Evolutionary conservation across 2,113 vertebrate genomes (phyloP).

Genomic region (Phoenicopterus ruber): DNA sequence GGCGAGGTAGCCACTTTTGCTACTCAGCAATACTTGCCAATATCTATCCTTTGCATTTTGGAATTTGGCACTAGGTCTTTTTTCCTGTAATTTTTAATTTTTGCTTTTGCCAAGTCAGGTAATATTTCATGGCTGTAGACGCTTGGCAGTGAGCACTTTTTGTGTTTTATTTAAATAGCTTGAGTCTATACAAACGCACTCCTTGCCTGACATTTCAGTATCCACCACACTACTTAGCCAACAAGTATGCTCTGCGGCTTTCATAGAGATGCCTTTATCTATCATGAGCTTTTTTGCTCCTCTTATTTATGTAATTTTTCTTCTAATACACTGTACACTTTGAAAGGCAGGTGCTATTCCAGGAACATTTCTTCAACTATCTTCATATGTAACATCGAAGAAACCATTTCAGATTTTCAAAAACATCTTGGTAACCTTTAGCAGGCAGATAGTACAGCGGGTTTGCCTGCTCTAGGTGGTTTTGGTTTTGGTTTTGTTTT

Average conservation of each 20-base stretch:
- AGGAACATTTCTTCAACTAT: background rate
- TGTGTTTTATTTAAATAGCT: background rate
- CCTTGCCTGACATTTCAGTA: slow-evolving; percentile 6
- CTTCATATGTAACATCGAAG: background rate
- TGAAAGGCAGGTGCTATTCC: background rate
- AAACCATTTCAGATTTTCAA: background rate
- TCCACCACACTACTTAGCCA: background rate
- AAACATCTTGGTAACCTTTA: background rate
- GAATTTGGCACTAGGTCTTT: background rate
- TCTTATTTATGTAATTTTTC: background rate
- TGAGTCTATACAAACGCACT: background rate
- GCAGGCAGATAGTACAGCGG: background rate
- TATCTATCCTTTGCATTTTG: background rate
- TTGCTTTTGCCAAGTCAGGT: background rate
- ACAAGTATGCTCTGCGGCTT: background rate
- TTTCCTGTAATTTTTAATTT: background rate
- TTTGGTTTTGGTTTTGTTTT: background rate
- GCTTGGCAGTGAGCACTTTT: background rate
- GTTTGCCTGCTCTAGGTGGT: background rate
- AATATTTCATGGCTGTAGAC: background rate
- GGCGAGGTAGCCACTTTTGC: background rate
- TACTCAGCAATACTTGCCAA: background rate
- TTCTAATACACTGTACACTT: background rate
- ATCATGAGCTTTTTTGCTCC: background rate
- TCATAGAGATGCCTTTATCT: background rate